Evolutionary conservation across 2,888 invertebrate genomes (phyloP).

Genomic region (Ennomos erosarius): DNA sequence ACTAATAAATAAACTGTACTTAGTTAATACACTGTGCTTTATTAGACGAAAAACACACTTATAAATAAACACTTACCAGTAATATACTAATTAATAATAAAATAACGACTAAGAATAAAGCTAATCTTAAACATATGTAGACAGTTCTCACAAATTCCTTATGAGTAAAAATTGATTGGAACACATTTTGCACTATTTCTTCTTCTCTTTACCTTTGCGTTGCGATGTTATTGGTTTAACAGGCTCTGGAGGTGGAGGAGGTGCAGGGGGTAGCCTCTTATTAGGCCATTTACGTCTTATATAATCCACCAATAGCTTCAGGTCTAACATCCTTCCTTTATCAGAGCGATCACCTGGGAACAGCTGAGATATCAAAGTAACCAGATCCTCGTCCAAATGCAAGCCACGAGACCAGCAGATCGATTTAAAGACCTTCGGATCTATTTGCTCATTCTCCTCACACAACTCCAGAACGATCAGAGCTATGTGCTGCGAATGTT

Average conservation of each 20-base stretch:
- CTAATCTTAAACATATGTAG: slow-evolving; percentile 30
- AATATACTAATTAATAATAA: not conserved
- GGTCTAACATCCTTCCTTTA: slow-evolving; percentile 53
- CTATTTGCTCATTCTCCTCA: too few species aligned
- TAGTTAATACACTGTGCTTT: too few species aligned
- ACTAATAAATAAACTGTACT: too few species aligned
- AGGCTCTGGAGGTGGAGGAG: too few species aligned
- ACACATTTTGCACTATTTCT: too few species aligned
- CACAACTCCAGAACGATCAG: not conserved
- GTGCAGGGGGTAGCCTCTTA: too few species aligned
- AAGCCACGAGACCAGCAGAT: slow-evolving; percentile 34
- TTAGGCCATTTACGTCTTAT: slow-evolving; percentile 67
- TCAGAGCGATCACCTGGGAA: slow-evolving; percentile 42
- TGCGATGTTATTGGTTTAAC: too few species aligned
- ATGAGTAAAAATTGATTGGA: too few species aligned
- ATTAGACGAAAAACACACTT: too few species aligned
- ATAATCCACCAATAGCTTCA: slow-evolving; percentile 55
- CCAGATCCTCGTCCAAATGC: slow-evolving; percentile 51
- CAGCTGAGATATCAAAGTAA: slow-evolving; percentile 49
- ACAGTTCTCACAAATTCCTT: not conserved
- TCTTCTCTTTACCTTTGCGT: too few species aligned
- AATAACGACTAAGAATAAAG: slow-evolving; percentile 8
- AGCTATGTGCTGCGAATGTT: slow-evolving; percentile 28
- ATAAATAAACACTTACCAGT: too few species aligned
- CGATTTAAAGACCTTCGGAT: not conserved